Evolutionary conservation across 92 coral and sea anemone genomes (phyloP).

Genomic region (Palythoa grandiflora): DNA sequence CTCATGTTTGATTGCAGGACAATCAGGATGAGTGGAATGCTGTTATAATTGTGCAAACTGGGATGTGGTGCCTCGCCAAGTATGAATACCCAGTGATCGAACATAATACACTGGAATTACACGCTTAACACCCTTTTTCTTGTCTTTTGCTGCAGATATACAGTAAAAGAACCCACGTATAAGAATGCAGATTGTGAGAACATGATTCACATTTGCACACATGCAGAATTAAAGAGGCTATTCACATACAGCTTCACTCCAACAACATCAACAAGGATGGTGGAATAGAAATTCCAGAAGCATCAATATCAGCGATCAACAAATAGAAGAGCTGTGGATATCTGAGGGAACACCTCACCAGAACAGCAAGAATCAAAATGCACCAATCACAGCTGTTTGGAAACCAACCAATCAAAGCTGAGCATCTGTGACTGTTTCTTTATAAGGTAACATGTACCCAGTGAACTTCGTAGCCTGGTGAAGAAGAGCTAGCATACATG

Average conservation of each 20-base stretch:
- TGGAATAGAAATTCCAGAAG: too few relatives aligned
- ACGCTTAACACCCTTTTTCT: neutral
- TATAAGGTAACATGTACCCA: too few relatives aligned
- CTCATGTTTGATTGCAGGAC: neutral
- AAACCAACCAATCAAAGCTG: too few relatives aligned
- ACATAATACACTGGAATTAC: constrained; percentile 27
- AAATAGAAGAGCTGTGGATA: too few relatives aligned
- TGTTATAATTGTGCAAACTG: constrained; percentile 50
- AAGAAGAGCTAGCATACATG: too few relatives aligned
- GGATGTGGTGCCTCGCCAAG: constrained; percentile 50
- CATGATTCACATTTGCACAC: neutral
- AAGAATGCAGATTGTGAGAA: neutral
- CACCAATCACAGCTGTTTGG: too few relatives aligned
- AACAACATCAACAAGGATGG: too few relatives aligned
- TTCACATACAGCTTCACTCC: neutral
- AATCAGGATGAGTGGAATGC: neutral
- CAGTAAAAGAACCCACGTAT: neutral
- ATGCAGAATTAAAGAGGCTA: neutral
- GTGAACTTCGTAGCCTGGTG: too few relatives aligned
- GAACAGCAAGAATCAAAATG: too few relatives aligned
- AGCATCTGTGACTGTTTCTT: too few relatives aligned
- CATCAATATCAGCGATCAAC: too few relatives aligned
- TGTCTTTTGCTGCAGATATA: constrained; percentile 9
- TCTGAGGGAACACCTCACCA: too few relatives aligned
- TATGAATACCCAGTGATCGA: constrained; percentile 58